These are phyloP conservation scores for Entomobrya proxima DNA, from an alignment of 2,888 invertebrate species.

Conservation along the genomic window DNA sequence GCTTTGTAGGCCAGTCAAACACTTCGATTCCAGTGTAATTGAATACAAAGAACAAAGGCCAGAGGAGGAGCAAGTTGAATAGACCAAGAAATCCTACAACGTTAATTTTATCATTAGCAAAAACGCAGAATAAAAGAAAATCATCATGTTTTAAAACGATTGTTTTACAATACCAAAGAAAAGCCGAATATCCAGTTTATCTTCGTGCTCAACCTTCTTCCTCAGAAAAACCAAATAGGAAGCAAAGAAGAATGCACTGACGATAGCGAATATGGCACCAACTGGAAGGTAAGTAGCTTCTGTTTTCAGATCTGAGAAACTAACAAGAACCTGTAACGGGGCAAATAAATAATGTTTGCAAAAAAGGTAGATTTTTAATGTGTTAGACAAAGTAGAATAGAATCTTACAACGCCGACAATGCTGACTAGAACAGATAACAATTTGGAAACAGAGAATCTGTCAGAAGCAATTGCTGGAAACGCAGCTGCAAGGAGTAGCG, in stretches of 20 bases:
- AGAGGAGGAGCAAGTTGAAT: slow-evolving; percentile 90
- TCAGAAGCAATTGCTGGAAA: slow-evolving; percentile 90
- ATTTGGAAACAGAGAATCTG: slow-evolving; percentile 90
- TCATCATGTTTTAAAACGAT: too few relatives aligned
- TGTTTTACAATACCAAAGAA: slow-evolving; percentile 86
- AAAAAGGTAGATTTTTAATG: not conserved
- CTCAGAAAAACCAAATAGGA: slow-evolving; percentile 92
- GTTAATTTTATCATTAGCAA: not conserved
- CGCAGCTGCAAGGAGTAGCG: slow-evolving; percentile 89
- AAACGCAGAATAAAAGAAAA: too few relatives aligned
- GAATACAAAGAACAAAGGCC: slow-evolving; percentile 92
- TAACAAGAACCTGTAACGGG: slow-evolving; percentile 84
- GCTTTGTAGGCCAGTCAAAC: slow-evolving; percentile 89
- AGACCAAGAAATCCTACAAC: slow-evolving; percentile 92
- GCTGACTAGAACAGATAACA: slow-evolving; percentile 87
- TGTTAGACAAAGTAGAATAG: slow-evolving; percentile 72
- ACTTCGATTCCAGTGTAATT: slow-evolving; percentile 87
- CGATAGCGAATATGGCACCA: slow-evolving; percentile 88
- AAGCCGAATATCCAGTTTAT: slow-evolving; percentile 94
- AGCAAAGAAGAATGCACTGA: slow-evolving; percentile 93
- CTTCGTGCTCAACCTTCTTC: slow-evolving; percentile 92
- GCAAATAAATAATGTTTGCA: not conserved
- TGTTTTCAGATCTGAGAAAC: slow-evolving; percentile 84
- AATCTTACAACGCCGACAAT: slow-evolving; percentile 86
- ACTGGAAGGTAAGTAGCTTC: slow-evolving; percentile 83